Percentiles rank a stretch among this genome's conserved stretches.
phyloP scores from a whole-genome alignment of 2,888 invertebrate species.

The Polydrusus tereticollis region DNA sequence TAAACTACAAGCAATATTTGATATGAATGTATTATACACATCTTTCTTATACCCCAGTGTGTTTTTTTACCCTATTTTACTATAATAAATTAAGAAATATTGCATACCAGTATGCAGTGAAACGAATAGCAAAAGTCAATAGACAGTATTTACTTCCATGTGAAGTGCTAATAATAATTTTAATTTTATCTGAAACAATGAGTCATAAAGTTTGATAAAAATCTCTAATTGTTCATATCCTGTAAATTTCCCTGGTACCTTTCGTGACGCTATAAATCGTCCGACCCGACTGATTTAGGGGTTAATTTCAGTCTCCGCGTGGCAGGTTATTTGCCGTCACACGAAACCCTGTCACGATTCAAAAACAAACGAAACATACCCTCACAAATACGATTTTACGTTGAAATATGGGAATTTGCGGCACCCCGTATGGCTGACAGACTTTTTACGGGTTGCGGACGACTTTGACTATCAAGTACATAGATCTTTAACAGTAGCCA shows the following conservation, averaged over 20 bases:
- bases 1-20: no score
- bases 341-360: slow-evolving; percentile 31
- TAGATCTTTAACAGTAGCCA: not conserved
- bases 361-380: slow-evolving; percentile 21
- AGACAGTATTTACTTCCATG: not conserved
- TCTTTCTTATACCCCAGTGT: no score
- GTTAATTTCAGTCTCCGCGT: slow-evolving; percentile 18
- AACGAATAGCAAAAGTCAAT: no score
- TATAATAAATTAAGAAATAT: no score
- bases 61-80: no score
- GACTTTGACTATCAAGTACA: not conserved
- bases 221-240: slow-evolving; percentile 17
- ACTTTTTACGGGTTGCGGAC: not conserved
- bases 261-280: slow-evolving; percentile 34
- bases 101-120: no score
- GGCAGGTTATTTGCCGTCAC: slow-evolving; percentile 29
- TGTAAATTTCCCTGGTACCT: slow-evolving; percentile 10
- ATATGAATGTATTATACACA: no score
- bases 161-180: not conserved
- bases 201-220: not conserved
- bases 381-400: slow-evolving; percentile 15
- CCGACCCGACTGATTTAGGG: slow-evolving; percentile 33
- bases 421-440: not conserved
- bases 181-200: not conserved
- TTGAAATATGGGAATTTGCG: slow-evolving; percentile 8